These are phyloP conservation scores for Siphlonurus alternatus DNA, from an alignment of 2,888 invertebrate genomes.

Conservation along the genomic window DNA sequence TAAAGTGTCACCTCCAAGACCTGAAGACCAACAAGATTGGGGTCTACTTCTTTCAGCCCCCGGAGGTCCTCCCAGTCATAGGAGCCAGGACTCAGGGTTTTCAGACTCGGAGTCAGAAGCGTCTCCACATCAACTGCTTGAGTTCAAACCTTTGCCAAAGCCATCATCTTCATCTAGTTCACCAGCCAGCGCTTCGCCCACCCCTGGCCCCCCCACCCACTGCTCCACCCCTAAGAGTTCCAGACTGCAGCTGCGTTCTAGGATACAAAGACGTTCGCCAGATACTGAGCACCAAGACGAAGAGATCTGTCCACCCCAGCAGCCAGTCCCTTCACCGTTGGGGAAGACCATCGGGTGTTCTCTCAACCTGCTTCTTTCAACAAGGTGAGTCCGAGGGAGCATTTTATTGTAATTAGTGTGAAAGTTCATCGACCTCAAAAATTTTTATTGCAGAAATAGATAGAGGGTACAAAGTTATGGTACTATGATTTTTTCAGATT, in stretches of 20 bases:
- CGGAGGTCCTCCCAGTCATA: conserved; percentile 35
- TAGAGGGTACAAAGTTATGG: too few relatives aligned
- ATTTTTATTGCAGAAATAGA: too few relatives aligned
- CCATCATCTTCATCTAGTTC: neutral
- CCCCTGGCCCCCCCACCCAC: conserved; percentile 25
- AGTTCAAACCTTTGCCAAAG: conserved; percentile 1
- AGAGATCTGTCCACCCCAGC: neutral
- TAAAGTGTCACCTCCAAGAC: conserved; percentile 35
- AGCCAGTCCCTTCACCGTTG: neutral
- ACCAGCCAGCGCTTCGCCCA: conserved; percentile 4
- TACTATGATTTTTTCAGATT: too few relatives aligned
- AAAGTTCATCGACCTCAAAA: too few relatives aligned
- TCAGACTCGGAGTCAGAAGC: conserved; percentile 45
- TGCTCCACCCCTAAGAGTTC: conserved; percentile 28
- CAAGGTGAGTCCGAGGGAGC: too few relatives aligned
- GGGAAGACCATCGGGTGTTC: neutral
- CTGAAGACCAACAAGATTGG: conserved; percentile 19
- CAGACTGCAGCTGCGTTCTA: conserved; percentile 11
- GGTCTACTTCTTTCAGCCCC: conserved; percentile 29
- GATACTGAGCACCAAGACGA: neutral
- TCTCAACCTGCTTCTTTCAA: neutral
- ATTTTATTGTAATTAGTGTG: too few relatives aligned
- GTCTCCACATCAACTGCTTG: conserved; percentile 34
- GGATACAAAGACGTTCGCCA: neutral
- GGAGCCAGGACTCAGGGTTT: conserved; percentile 66